phyloP scores from a whole-genome alignment of 2,113 vertebrate genomes.

The Bothrops jararaca region DNA sequence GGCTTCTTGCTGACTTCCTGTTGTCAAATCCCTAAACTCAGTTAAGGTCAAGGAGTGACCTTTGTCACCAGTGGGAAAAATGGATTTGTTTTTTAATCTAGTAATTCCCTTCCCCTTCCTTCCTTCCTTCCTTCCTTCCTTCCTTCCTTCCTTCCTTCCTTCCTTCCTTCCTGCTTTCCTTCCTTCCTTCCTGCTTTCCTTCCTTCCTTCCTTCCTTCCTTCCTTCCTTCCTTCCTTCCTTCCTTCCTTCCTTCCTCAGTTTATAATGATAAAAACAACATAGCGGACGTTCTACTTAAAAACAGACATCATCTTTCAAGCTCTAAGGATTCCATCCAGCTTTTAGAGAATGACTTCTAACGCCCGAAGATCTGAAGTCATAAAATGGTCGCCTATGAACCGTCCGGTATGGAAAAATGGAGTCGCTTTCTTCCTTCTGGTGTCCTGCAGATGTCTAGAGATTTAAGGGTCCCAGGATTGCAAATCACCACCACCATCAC shows the following conservation, averaged over 20 bases:
- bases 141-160: background rate
- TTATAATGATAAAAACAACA: slow-evolving; percentile 20
- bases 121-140: background rate
- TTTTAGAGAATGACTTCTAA: background rate
- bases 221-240: background rate
- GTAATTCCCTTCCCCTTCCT: background rate
- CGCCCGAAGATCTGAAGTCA: background rate
- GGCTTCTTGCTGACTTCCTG: slow-evolving; percentile 8
- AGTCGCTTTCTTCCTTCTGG: background rate
- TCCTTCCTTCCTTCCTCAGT: background rate
- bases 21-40: slow-evolving; percentile 24
- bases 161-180: background rate
- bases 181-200: no score
- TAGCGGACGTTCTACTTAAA: slow-evolving; percentile 22
- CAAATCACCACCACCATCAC: background rate
- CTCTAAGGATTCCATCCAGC: background rate
- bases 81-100: background rate
- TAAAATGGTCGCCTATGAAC: background rate
- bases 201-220: background rate
- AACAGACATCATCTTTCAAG: slow-evolving; percentile 8
- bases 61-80: background rate
- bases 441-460: background rate
- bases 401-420: background rate
- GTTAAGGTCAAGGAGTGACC: slow-evolving; percentile 26
- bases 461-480: background rate